Percentiles rank a stretch among this genome's conserved stretches.
phyloP scores from a whole-genome alignment of 2,888 invertebrate species.

The Pediacus dermestoides region DNA sequence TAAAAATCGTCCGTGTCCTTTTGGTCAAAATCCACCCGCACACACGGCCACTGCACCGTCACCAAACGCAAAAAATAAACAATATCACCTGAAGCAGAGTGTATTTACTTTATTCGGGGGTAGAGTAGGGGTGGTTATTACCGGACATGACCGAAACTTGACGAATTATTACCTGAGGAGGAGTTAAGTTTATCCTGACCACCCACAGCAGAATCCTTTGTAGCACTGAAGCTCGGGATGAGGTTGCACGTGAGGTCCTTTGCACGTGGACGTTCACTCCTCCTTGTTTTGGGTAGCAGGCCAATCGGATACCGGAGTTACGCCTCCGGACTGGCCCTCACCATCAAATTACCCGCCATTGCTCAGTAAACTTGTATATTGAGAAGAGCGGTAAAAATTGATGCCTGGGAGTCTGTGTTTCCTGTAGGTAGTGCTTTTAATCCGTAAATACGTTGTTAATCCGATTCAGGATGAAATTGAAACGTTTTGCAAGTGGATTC shows the following conservation, averaged over 20 bases:
- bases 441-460: too few relatives aligned
- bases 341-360: conserved; percentile 41
- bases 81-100: conserved; percentile 44
- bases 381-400: too few relatives aligned
- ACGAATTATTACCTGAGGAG: conserved; percentile 42
- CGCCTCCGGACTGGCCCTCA: conserved; percentile 35
- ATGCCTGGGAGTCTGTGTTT: neutral
- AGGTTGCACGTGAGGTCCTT: conserved; percentile 45
- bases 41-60: conserved; percentile 36
- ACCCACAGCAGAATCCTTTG: conserved; percentile 46
- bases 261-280: conserved; percentile 42
- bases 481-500: too few relatives aligned
- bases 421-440: too few relatives aligned
- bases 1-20: too few relatives aligned
- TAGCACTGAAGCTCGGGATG: conserved; percentile 38
- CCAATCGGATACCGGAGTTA: conserved; percentile 36
- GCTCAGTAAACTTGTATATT: conserved; percentile 36
- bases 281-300: conserved; percentile 23
- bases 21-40: conserved; percentile 37
- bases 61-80: conserved; percentile 49
- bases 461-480: too few relatives aligned
- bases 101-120: conserved; percentile 46
- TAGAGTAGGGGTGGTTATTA: conserved; percentile 42
- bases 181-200: conserved; percentile 41
- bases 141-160: conserved; percentile 38